Evolutionary conservation across 2,113 vertebrate species (phyloP).

Genomic region (Gila orcuttii): DNA sequence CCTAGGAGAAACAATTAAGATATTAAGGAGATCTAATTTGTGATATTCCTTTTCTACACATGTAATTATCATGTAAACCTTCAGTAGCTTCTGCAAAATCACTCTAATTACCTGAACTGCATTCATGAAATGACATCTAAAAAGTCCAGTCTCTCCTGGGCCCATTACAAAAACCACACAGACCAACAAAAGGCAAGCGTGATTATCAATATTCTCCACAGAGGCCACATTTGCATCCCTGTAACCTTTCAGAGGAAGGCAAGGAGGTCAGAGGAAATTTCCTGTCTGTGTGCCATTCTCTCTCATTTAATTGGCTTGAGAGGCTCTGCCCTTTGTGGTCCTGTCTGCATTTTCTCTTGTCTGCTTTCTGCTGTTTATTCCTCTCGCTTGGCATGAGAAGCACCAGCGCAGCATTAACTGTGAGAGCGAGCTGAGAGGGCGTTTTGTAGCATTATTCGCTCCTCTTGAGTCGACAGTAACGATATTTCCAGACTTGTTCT

Average conservation of each 20-base stretch:
- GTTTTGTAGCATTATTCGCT: slow-evolving; percentile 22
- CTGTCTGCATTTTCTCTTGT: slow-evolving; percentile 36
- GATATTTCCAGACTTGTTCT: not conserved
- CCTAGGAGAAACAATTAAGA: not conserved
- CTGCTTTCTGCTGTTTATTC: slow-evolving; percentile 50
- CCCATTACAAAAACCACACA: slow-evolving; percentile 20
- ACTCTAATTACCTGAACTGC: slow-evolving; percentile 16
- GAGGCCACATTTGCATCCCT: slow-evolving; percentile 56
- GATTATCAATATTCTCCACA: slow-evolving; percentile 56
- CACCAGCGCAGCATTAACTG: slow-evolving; percentile 50
- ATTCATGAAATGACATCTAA: slow-evolving; percentile 28
- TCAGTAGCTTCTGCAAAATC: not conserved
- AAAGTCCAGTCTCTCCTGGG: slow-evolving; percentile 1
- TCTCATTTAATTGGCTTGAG: slow-evolving; percentile 34
- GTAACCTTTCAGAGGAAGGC: slow-evolving; percentile 53
- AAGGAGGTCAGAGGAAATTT: slow-evolving; percentile 44
- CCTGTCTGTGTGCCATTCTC: slow-evolving; percentile 34
- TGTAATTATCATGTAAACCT: not conserved
- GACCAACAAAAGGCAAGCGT: slow-evolving; percentile 20
- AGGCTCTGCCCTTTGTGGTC: slow-evolving; percentile 26
- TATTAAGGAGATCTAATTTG: not conserved
- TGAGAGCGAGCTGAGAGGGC: slow-evolving; percentile 48
- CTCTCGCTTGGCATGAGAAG: slow-evolving; percentile 46
- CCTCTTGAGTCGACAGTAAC: slow-evolving; percentile 16
- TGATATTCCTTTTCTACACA: not conserved